These are phyloP conservation scores for Hipposideros larvatus DNA, from an alignment of 2,797 vertebrate genomes.

Conservation along the genomic window DNA sequence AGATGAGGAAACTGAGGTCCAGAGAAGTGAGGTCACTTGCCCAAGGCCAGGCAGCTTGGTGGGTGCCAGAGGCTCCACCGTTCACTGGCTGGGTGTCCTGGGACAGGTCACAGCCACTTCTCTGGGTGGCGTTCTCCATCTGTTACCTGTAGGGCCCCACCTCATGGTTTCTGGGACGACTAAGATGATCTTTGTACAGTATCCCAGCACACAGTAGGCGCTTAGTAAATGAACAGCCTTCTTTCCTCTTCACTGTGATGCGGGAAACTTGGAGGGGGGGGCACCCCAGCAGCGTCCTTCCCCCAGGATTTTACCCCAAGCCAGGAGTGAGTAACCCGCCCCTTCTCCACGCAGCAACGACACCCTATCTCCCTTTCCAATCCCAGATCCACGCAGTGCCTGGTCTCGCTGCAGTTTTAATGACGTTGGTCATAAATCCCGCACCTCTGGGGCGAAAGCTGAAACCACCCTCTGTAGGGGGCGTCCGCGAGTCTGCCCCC, in stretches of 20 bases:
- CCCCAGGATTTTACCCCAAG: neutral
- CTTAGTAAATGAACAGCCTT: slow-evolving; percentile 77
- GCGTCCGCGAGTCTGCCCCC: neutral
- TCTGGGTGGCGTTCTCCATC: slow-evolving; percentile 38
- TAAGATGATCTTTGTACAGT: neutral
- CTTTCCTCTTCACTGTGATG: slow-evolving; percentile 52
- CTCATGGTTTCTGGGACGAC: slow-evolving; percentile 19
- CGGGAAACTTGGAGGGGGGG: neutral
- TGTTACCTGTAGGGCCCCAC: slow-evolving; percentile 41
- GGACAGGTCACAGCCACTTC: slow-evolving; percentile 50
- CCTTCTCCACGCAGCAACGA: neutral
- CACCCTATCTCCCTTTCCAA: neutral
- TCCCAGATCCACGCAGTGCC: slow-evolving; percentile 3
- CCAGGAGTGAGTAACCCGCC: neutral
- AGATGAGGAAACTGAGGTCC: slow-evolving; percentile 71
- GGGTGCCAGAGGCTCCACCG: neutral
- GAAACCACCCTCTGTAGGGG: too few species aligned
- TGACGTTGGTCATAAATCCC: neutral
- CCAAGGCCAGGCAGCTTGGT: neutral
- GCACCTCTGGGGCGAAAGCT: neutral
- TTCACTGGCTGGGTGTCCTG: neutral
- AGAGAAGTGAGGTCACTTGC: slow-evolving; percentile 50
- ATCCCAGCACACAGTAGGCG: slow-evolving; percentile 79
- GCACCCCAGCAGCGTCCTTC: neutral
- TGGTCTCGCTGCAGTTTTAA: neutral